Evolutionary conservation across 2,888 invertebrate species (phyloP), one percentile per base, ranked within the genome.

Genomic region (Dynastes tityus): DNA sequence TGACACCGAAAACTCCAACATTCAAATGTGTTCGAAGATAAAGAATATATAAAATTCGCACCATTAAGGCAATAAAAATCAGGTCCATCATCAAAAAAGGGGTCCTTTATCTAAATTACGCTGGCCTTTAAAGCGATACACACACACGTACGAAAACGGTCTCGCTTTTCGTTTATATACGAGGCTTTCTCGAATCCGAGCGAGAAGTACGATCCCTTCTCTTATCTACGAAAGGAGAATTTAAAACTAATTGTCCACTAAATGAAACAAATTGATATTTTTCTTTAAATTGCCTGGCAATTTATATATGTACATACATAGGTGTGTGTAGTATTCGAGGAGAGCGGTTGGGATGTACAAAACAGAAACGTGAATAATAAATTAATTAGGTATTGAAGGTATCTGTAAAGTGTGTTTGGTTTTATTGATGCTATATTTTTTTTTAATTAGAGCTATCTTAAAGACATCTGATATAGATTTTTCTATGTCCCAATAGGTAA

Each of bases 61-160:
- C 78, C 78, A 78, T 78, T 78, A 78, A 73, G 40, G 74, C 78
- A 73, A 73, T 78, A 78, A 78, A 74, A 78, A 78, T 78, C 78
- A 73, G 61, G 73, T 78, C 73, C 78, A 78, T 78, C 78, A 78
- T 74, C 73, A 61, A 61, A 45, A 71, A 77, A 77, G 68, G 64
- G 55, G 58, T 77, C 73, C 73, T 58, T 78, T 78, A 78, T 78
- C 78, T 78, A 78, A 78, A 78, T 73, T 64, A 74, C 45, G 73
- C 61, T 63, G 73, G 73, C 73, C 73, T 74, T 74, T 74, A 74
- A 74, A 45, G 40, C 73, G 61, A 61, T 74, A 74, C 61, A 74
- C 40, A 61, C 45, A 74, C 73, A 6, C 61, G 49, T 13, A 45
- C 58, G 55, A 40, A n/a, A 40, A 73, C 32, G 58, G 22, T n/a